These are phyloP conservation scores for Schizothorax lantsangensis DNA, from an alignment of 2,797 vertebrate species.

Conservation along the genomic window DNA sequence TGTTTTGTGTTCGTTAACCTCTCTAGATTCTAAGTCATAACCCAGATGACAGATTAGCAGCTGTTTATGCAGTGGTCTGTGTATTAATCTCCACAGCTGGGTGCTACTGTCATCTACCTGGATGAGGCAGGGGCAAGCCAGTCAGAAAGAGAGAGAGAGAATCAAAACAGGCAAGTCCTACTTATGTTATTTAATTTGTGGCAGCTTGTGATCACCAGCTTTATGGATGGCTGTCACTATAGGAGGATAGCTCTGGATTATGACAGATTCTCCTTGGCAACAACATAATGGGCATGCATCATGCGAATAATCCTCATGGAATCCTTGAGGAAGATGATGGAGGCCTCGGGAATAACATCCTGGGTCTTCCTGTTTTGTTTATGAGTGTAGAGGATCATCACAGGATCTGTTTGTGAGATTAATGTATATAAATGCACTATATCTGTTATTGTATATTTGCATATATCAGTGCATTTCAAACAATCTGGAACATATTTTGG, in stretches of 20 bases:
- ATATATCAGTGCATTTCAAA: background rate
- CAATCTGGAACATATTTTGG: background rate
- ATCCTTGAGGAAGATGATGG: conserved; percentile 60
- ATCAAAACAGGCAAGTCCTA: conserved; percentile 35
- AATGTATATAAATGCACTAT: background rate
- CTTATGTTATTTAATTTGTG: conserved; percentile 50
- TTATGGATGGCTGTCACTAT: conserved; percentile 45
- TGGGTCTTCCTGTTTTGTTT: conserved; percentile 69
- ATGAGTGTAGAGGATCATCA: background rate
- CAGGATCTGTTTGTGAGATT: conserved; percentile 23
- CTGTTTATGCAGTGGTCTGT: conserved; percentile 30
- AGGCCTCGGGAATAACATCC: conserved; percentile 71
- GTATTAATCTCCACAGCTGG: conserved; percentile 48
- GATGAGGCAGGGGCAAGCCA: background rate
- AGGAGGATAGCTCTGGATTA: conserved; percentile 46
- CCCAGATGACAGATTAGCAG: conserved; percentile 47
- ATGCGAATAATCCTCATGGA: conserved; percentile 31
- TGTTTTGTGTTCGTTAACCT: conserved; percentile 35
- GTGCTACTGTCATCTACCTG: conserved; percentile 39
- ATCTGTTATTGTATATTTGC: background rate
- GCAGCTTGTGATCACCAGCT: conserved; percentile 36
- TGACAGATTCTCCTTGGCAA: conserved; percentile 53
- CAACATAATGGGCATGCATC: conserved; percentile 31
- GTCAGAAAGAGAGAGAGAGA: background rate
- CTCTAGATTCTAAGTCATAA: conserved; percentile 23